Base-by-base conservation (phyloP, 2,888 invertebrate genomes). In the Drosophila cracens region DNA sequence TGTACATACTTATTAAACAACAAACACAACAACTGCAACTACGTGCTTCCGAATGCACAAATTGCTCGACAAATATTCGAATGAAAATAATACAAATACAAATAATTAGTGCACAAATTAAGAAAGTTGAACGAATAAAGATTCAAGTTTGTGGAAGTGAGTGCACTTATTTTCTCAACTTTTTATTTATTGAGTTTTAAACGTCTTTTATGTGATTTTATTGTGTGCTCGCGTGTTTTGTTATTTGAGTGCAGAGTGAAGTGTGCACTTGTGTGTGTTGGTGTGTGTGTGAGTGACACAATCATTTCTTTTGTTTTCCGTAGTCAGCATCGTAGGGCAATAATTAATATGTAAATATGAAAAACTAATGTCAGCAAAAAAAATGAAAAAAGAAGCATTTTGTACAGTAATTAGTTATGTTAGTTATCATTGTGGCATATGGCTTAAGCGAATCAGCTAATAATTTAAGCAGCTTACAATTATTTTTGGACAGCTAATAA, bases 151-250 rank as follows among this genome's bases (percentile, higher is more conserved):
- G 48, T 62, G 27, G 27, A 40, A 53, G 58, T 57, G 63, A 52
- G 49, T 69, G 63, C 59, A 71, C 43, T 65, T 13, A 6, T 11
- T 38, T 18, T 53, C 10, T 27, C n/a, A 54, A 46, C 16, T 25
- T 21, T 46, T 21, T 13, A 13, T 4, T 46, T 21, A 46, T 7
- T 46, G 57, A 68, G 65, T 70, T 70, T 64, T 43, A 74, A 79
- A 86, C 74, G 70, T 76, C 59, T 79, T 81, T 74, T 72, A 76
- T 83, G 76, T 74, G 70, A 87, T 89, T 84, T 81, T 59, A 74
- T 83, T 72, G 71, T 69, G 68, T 72, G 10, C 61, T 60, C 57
- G 52, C 11, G 25, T 49, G 29, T 51, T 52, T 51, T 67, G 29
- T 46, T 31, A 49, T 48, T 27, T 40, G 29, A 21, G 21, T 43